phyloP scores from a whole-genome alignment of 2,888 invertebrate genomes.

The Sylvicola cinctus region DNA sequence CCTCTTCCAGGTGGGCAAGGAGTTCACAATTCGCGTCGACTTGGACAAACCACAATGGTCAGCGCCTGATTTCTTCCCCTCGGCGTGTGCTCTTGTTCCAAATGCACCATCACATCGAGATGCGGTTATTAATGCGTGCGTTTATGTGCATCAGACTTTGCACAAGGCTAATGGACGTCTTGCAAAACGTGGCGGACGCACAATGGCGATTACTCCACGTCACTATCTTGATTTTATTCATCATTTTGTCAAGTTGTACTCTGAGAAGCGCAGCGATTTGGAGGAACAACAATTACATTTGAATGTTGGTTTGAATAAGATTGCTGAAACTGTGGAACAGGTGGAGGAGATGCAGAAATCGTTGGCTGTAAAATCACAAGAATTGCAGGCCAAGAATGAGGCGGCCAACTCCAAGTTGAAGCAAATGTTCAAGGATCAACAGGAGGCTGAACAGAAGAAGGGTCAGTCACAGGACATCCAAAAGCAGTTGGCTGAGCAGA shows the following conservation, averaged over 20 bases:
- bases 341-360: conserved; percentile 99
- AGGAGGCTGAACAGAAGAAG: conserved; percentile 98
- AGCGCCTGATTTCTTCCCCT: conserved; percentile 78
- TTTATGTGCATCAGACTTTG: conserved; percentile 93
- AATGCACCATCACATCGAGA: conserved; percentile 69
- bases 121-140: conserved; percentile 96
- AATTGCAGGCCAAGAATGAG: conserved; percentile 91
- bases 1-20: conserved; percentile 84
- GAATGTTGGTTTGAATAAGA: conserved; percentile 96
- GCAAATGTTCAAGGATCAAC: conserved; percentile 99
- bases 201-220: conserved; percentile 93
- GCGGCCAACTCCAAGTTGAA: conserved; percentile 97
- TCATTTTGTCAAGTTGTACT: conserved; percentile 94
- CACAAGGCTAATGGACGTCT: conserved; percentile 85
- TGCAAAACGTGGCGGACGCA: conserved; percentile 78
- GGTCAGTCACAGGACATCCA: conserved; percentile 95
- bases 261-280: conserved; percentile 92
- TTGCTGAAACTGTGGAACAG: conserved; percentile 96
- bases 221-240: conserved; percentile 98
- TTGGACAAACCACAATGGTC: conserved; percentile 72
- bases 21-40: conserved; percentile 91
- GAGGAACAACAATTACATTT: conserved; percentile 98
- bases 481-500: conserved; percentile 64
- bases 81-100: conserved; percentile 58
- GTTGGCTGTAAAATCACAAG: conserved; percentile 86